A percentile compares a stretch with the other conserved stretches of the same genome.
Evolutionary conservation across 2,888 invertebrate genomes (phyloP).

Genomic region (Parnassius mnemosyne): DNA sequence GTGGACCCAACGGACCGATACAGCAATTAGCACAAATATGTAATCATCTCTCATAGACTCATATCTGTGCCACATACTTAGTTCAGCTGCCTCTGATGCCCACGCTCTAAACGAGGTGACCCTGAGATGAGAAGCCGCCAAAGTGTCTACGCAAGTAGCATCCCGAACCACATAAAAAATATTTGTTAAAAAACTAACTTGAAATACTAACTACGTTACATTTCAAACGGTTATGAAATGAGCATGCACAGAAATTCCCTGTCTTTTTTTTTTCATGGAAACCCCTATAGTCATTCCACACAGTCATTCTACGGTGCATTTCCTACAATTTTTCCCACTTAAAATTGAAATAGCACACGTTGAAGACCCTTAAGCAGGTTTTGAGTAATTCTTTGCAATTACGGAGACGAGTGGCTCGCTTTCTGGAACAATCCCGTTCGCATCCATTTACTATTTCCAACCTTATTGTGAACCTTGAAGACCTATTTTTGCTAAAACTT

Average conservation of each 20-base stretch:
- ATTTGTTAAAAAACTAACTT: no score
- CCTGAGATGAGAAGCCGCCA: no score
- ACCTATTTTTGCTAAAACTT: background rate
- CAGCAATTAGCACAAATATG: no score
- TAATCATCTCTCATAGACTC: no score
- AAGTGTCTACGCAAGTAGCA: no score
- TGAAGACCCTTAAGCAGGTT: slow-evolving; percentile 9
- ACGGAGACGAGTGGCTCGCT: slow-evolving; percentile 1
- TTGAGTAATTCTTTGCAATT: slow-evolving; percentile 23
- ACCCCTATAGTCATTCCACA: background rate
- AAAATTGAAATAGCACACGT: slow-evolving; percentile 19
- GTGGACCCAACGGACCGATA: no score
- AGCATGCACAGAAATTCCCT: background rate
- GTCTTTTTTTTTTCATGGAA: slow-evolving; percentile 1
- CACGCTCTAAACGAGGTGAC: no score
- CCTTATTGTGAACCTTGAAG: background rate
- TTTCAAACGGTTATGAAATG: no score
- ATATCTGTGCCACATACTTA: no score
- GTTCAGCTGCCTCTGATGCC: no score
- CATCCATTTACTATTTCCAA: background rate
- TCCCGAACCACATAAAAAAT: no score
- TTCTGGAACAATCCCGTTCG: background rate
- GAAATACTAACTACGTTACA: no score
- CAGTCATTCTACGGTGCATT: slow-evolving; percentile 6
- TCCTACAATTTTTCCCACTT: slow-evolving; percentile 14